These are phyloP conservation scores for Lochmaea capreae DNA, from an alignment of 2,888 invertebrate genomes.

Conservation along the genomic window DNA sequence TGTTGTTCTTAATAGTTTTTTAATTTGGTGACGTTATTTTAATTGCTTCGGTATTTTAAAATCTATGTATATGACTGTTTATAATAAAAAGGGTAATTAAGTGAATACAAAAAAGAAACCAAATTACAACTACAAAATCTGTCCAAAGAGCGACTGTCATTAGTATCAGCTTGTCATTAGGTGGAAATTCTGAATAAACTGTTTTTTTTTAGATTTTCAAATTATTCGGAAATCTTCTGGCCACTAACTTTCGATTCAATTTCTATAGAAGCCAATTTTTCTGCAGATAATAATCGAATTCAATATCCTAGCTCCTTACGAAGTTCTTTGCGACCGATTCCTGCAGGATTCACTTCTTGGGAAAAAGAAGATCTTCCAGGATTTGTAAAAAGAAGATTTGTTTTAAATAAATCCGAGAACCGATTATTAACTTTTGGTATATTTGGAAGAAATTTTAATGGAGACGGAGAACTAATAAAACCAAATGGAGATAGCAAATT, in stretches of 20 bases:
- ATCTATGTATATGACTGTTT: no score
- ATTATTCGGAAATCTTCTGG: slow-evolving; percentile 62
- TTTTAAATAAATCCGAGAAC: slow-evolving; percentile 62
- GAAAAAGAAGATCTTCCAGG: slow-evolving; percentile 35
- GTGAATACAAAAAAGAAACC: no score
- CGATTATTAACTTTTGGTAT: slow-evolving; percentile 68
- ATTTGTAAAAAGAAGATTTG: slow-evolving; percentile 50
- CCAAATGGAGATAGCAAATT: neutral
- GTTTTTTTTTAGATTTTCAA: slow-evolving; percentile 61
- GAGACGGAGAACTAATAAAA: slow-evolving; percentile 57
- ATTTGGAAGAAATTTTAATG: slow-evolving; percentile 68
- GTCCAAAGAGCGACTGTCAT: no score
- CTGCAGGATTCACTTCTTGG: slow-evolving; percentile 51
- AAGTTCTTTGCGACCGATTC: slow-evolving; percentile 68
- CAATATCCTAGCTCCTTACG: slow-evolving; percentile 68
- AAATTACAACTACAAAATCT: no score
- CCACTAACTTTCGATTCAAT: slow-evolving; percentile 67
- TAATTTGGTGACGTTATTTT: no score
- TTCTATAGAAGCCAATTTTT: slow-evolving; percentile 65
- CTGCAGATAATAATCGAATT: slow-evolving; percentile 61
- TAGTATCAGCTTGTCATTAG: no score
- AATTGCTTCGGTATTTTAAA: no score
- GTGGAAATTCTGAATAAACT: no score
- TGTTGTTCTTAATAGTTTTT: no score
- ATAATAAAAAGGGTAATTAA: no score